phyloP scores from a whole-genome alignment of 37 sponge, comb jelly and placozoan genomes.

The Amphimedon queenslandica region DNA sequence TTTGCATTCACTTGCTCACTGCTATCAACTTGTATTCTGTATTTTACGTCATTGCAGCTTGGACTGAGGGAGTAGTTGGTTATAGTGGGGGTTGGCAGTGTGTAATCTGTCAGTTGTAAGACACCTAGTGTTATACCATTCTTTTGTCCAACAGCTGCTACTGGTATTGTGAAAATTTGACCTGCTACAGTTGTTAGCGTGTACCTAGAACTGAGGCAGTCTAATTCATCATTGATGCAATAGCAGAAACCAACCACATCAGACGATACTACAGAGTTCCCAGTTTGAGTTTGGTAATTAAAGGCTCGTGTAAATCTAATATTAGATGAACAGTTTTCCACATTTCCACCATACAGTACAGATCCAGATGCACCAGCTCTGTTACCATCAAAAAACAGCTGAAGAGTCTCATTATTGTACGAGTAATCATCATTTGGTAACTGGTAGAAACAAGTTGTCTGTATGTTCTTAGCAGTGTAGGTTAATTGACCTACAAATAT shows the following conservation, averaged over 20 bases:
- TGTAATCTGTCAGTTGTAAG: neutral
- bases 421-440: neutral
- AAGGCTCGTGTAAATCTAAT: neutral
- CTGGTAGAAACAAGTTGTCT: constrained; percentile 3
- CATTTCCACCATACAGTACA: constrained; percentile 4
- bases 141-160: constrained; percentile 1
- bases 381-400: neutral
- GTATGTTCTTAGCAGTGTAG: neutral
- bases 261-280: neutral
- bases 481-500: neutral
- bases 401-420: neutral
- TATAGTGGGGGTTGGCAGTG: neutral
- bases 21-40: neutral
- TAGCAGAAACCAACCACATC: neutral
- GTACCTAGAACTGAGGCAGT: too few relatives aligned
- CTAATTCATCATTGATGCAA: neutral
- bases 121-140: constrained; percentile 7
- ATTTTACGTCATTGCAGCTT: neutral
- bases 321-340: neutral
- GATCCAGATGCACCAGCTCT: neutral
- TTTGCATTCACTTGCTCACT: neutral
- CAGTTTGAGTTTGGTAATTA: neutral
- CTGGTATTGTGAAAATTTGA: neutral
- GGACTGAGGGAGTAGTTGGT: neutral
- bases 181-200: too few relatives aligned